Evolutionary conservation across 2,888 invertebrate genomes (phyloP), one percentile per base, ranked within the genome.

Genomic region (Hylaea fasciaria): DNA sequence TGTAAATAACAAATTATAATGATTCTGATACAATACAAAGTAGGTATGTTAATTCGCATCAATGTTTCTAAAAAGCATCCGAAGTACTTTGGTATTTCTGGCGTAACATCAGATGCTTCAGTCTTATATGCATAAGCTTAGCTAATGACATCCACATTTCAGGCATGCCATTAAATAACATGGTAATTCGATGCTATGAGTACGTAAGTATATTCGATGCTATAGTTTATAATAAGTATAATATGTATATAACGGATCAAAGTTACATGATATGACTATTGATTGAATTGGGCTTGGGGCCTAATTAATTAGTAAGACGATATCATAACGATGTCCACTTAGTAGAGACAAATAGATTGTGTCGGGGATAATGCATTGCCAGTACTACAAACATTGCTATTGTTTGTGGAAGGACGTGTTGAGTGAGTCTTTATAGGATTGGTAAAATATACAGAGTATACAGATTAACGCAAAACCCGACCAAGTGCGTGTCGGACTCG

Each of bases 281-380:
- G 37, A 37, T 37, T 59, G 37, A 60, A 62, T 65, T 58, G 60
- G 13, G 40, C 41, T 45, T 44, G 12, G 40, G 17, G 22, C 35
- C 56, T 65, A 65, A 65, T 69, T 66, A 66, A 66, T 66, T 66
- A 69, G 62, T 61, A 66, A 65, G 63, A 57, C 53, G 41, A 49
- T 49, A 62, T 52, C 51, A 63, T 57, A 66, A 61, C 64, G 63
- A 66, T 55, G 59, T 50, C 66, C 65, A 69, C 65, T 65, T 56
- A 69, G 50, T 59, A 48, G 53, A 58, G 57, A 65, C 65, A 65
- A 65, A 67, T 62, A 63, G 52, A 52, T 63, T 28, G 17, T 28
- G 16, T n/a, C 2, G 37, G 22, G 32, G 44, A 65, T 53, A 51
- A 45, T 63, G 46, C 59, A 63, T 59, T 65, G 52, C 51, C 55